Conservation (phyloP, 2,113 vertebrate genomes). For the Macquaria australasica region DNA sequence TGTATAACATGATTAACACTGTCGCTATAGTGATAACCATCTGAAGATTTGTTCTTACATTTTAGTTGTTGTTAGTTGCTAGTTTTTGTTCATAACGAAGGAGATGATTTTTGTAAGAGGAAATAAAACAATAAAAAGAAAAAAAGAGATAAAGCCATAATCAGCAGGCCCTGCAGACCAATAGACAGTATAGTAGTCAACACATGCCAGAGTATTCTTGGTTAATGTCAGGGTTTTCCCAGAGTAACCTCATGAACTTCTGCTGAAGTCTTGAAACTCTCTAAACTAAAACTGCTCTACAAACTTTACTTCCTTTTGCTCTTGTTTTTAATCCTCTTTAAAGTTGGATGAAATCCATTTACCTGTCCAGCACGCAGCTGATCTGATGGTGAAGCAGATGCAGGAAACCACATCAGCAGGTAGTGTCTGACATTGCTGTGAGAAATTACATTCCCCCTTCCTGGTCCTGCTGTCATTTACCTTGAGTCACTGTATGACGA, state of each 20-base stretch:
- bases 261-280: neutral
- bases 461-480: slow-evolving; percentile 61
- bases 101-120: neutral
- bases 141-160: neutral
- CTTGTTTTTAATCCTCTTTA: slow-evolving; percentile 43
- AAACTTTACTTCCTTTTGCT: neutral
- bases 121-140: neutral
- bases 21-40: neutral
- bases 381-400: slow-evolving; percentile 23
- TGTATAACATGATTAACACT: too few relatives aligned
- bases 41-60: neutral
- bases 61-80: neutral
- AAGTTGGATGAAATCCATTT: slow-evolving; percentile 39
- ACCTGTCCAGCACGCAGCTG: slow-evolving; percentile 12
- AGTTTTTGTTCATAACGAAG: neutral
- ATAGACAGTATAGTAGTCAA: neutral
- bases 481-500: slow-evolving; percentile 52
- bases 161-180: neutral
- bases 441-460: slow-evolving; percentile 55
- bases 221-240: neutral
- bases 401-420: slow-evolving; percentile 54
- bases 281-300: slow-evolving; percentile 5
- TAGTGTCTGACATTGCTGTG: slow-evolving; percentile 46
- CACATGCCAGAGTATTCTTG: too few relatives aligned
- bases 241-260: neutral